Evolutionary conservation across 2,888 invertebrate genomes (phyloP).

Genomic region (Sepiola atlantica): DNA sequence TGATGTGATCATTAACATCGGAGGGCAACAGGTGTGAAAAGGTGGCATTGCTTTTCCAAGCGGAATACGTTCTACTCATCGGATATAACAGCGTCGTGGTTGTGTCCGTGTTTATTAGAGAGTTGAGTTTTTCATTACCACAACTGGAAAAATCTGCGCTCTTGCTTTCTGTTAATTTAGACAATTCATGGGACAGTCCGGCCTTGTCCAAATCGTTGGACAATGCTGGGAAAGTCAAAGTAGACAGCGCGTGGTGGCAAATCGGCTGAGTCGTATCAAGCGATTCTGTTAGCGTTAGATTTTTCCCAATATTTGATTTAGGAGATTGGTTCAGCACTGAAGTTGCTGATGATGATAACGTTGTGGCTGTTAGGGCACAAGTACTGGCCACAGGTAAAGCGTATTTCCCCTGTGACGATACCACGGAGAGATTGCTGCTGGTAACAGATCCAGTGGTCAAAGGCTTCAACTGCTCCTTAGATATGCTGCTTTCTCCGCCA

Average conservation of each 20-base stretch:
- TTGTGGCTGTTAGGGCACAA: neutral
- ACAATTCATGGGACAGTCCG: constrained; percentile 37
- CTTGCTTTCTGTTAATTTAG: constrained; percentile 41
- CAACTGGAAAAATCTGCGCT: constrained; percentile 40
- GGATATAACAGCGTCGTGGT: neutral
- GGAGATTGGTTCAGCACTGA: neutral
- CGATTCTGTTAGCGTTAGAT: neutral
- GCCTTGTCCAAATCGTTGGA: constrained; percentile 42
- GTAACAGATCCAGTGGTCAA: constrained; percentile 32
- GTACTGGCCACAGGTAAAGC: constrained; percentile 34
- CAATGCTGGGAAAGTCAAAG: constrained; percentile 22
- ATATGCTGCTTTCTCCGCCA: constrained; percentile 36
- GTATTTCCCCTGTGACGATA: constrained; percentile 4
- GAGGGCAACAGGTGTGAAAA: constrained; percentile 38
- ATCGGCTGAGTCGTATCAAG: constrained; percentile 36
- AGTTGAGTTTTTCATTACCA: constrained; percentile 38
- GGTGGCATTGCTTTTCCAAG: neutral
- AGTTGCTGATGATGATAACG: neutral
- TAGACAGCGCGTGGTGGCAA: constrained; percentile 39
- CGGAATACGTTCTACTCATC: neutral
- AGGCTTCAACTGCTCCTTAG: constrained; percentile 43
- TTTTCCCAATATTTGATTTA: neutral
- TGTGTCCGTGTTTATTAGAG: constrained; percentile 40
- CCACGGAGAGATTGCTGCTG: neutral
- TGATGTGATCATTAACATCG: constrained; percentile 41